phyloP scores from a whole-genome alignment of 2,888 invertebrate genomes.

The Tiliacea aurago region DNA sequence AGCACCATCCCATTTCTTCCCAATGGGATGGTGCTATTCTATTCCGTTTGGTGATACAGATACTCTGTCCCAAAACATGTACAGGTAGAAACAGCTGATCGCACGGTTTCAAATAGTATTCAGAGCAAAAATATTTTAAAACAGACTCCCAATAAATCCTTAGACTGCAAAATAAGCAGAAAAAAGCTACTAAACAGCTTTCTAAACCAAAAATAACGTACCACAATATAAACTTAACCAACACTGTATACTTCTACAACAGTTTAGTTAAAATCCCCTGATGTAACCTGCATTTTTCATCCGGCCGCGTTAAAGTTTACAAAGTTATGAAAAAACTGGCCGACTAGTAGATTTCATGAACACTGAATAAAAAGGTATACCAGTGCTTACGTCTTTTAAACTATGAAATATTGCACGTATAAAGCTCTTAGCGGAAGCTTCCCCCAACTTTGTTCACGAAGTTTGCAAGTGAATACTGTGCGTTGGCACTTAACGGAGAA shows the following conservation, averaged over 20 bases:
- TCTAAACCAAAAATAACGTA: conserved; percentile 34
- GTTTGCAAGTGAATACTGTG: conserved; percentile 70
- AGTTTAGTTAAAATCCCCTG: conserved; percentile 41
- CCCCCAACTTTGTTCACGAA: conserved; percentile 69
- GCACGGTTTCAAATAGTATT: neutral
- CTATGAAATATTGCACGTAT: conserved; percentile 78
- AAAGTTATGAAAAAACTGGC: conserved; percentile 62
- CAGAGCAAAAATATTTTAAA: conserved; percentile 1
- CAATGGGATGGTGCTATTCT: too few species aligned
- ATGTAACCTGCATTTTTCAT: conserved; percentile 48
- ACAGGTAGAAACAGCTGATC: neutral
- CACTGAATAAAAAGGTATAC: conserved; percentile 74
- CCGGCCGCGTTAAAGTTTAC: conserved; percentile 54
- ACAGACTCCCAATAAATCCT: conserved; percentile 19
- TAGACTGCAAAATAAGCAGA: conserved; percentile 23
- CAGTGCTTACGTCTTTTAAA: conserved; percentile 76
- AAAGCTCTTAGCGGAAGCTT: conserved; percentile 76
- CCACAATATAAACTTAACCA: conserved; percentile 26
- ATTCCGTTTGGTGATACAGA: neutral
- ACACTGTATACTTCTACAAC: conserved; percentile 15
- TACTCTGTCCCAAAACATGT: neutral
- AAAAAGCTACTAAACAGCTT: conserved; percentile 8
- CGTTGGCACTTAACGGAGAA: conserved; percentile 69
- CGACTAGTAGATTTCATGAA: conserved; percentile 72
- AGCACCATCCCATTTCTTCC: too few species aligned